Base-by-base conservation (phyloP, 2,888 invertebrate genomes). In the Anarsia innoxiella region DNA sequence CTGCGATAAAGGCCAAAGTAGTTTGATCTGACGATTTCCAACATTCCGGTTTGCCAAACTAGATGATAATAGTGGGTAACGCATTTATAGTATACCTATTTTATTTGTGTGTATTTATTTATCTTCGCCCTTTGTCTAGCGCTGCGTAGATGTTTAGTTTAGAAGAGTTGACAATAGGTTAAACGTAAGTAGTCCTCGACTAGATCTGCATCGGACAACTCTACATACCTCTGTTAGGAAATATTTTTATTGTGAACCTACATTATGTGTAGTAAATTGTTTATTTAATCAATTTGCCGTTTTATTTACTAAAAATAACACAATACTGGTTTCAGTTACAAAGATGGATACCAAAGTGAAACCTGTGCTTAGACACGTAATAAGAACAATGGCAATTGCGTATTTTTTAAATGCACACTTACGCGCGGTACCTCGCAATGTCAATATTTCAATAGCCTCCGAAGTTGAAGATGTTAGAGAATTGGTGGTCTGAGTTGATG, bases 211-310 rank as follows among this genome's bases (percentile, higher is more conserved):
- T 83, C 80, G 77, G 80, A 77, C 73, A 60, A 58, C 59, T 62
- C 66, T 68, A 68, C 70, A 69, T 74, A 82, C 74, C 78, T 80
- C 74, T 76, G 74, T 78, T 82, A 78, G 77, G 64, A 54, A 68
- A 74, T 78, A 79, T 78, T 82, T 80, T 83, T 80, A 83, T 79
- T 79, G 80, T 84, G 72, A 79, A 80, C 82, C 83, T 83, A 84
- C 83, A 79, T 77, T 75, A 78, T 69, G 80, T 82, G 83, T 84
- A 84, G 83, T 84, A 84, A 84, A 84, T 79, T 84, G 83, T 84
- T 84, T 83, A 83, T 83, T 83, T 83, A 82, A 83, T 80, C 76
- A 71, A 52, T 55, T 50, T 40, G 53, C 56, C 53, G 67, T 72
- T 80, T 80, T 58, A 56, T 56, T 72, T 55, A 6, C 2, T 12